A percentile compares a stretch with the other conserved stretches of the same genome.
phyloP scores from a whole-genome alignment of 2,888 invertebrate species.

The Lepidocyrtinus sp. region DNA sequence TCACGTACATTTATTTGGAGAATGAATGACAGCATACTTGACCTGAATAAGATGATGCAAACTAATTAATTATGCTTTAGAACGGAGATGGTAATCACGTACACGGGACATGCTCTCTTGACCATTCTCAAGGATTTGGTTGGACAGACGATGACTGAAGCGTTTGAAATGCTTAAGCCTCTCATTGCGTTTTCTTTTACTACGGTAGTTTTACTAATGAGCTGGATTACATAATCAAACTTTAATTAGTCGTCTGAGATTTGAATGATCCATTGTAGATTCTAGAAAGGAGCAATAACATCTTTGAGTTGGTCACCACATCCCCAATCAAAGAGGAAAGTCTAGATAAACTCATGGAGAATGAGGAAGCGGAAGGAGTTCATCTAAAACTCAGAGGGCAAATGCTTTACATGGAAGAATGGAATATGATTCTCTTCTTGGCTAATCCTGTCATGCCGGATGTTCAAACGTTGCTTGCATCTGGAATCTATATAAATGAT shows the following conservation, averaged over 20 bases:
- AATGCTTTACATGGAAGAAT: slow-evolving; percentile 99
- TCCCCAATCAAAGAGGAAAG: slow-evolving; percentile 84
- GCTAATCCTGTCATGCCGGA: slow-evolving; percentile 65
- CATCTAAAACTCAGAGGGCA: slow-evolving; percentile 79
- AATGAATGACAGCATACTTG: not conserved
- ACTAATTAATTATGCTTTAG: slow-evolving; percentile 73
- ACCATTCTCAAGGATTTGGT: slow-evolving; percentile 89
- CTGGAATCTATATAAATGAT: slow-evolving; percentile 97
- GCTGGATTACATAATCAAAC: not conserved
- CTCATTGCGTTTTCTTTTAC: slow-evolving; percentile 95
- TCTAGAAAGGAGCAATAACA: slow-evolving; percentile 94
- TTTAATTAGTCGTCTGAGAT: not conserved
- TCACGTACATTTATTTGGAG: not conserved
- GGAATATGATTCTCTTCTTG: slow-evolving; percentile 97
- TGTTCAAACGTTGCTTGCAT: slow-evolving; percentile 87
- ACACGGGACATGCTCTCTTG: slow-evolving; percentile 92
- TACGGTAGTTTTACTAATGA: slow-evolving; percentile 79
- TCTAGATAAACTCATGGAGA: slow-evolving; percentile 75
- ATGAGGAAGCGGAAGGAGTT: slow-evolving; percentile 50
- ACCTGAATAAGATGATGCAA: not conserved
- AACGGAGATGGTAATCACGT: slow-evolving; percentile 88
- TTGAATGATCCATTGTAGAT: slow-evolving; percentile 79
- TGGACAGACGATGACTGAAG: slow-evolving; percentile 91
- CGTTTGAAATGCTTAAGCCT: slow-evolving; percentile 93
- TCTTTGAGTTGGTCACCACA: slow-evolving; percentile 93